Evolutionary conservation across 2,888 invertebrate species (phyloP).

Genomic region (Acleris emargana): DNA sequence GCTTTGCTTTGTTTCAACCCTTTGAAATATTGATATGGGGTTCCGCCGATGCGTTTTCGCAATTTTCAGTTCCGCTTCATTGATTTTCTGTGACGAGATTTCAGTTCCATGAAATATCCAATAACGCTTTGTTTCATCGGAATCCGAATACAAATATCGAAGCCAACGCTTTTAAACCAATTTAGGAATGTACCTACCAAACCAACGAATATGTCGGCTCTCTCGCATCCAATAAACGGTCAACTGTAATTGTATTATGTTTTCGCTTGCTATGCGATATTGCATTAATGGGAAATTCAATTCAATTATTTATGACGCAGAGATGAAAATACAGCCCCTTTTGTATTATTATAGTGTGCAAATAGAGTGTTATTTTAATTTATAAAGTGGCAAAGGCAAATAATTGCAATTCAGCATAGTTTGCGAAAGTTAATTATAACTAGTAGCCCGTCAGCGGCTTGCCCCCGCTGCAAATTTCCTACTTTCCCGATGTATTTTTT

Average conservation of each 20-base stretch:
- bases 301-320: too few relatives aligned
- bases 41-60: constrained; percentile 2
- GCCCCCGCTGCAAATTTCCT: too few relatives aligned
- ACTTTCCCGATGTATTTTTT: too few relatives aligned
- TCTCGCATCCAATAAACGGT: constrained; percentile 17
- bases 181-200: constrained; percentile 1
- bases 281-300: background rate
- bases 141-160: background rate
- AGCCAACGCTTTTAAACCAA: constrained; percentile 10
- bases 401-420: too few relatives aligned
- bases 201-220: constrained; percentile 9
- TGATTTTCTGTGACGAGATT: too few relatives aligned
- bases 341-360: too few relatives aligned
- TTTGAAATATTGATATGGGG: background rate
- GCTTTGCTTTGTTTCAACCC: constrained; percentile 9
- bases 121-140: constrained; percentile 5
- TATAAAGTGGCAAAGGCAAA: too few relatives aligned
- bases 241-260: constrained; percentile 15
- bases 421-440: too few relatives aligned
- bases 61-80: background rate
- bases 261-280: constrained; percentile 1
- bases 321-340: too few relatives aligned
- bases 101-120: background rate
- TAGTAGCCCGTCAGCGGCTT: too few relatives aligned
- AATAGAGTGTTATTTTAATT: too few relatives aligned